phyloP scores from a whole-genome alignment of 2,888 invertebrate species.

The Xanthostigma xanthostigma region DNA sequence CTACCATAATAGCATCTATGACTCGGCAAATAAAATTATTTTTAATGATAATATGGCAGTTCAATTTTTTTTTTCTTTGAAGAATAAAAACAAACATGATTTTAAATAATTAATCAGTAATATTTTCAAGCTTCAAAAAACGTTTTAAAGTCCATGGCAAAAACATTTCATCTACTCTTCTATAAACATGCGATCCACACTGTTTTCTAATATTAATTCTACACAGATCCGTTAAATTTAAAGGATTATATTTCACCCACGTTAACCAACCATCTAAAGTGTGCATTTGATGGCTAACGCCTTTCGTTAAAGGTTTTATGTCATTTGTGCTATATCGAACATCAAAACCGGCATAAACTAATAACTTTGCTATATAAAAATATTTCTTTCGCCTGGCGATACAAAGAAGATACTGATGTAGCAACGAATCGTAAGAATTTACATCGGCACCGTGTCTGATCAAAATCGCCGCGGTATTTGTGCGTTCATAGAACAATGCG shows the following conservation, averaged over 20 bases:
- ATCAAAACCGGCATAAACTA: constrained; percentile 29
- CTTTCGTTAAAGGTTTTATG: constrained; percentile 21
- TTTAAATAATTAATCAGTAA: constrained; percentile 9
- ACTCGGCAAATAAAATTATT: too few species aligned
- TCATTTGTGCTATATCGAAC: constrained; percentile 24
- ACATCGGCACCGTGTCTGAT: constrained; percentile 48
- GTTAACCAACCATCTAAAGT: constrained; percentile 29
- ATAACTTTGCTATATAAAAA: constrained; percentile 24
- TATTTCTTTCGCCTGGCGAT: constrained; percentile 33
- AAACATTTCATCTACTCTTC: constrained; percentile 32
- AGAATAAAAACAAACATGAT: too few species aligned
- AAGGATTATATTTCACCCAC: constrained; percentile 31
- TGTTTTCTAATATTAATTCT: constrained; percentile 37
- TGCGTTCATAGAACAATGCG: constrained; percentile 28
- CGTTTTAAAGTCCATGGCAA: constrained; percentile 39
- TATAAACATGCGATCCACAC: constrained; percentile 24
- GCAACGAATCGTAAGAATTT: constrained; percentile 39
- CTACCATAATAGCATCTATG: too few species aligned
- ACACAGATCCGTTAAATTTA: constrained; percentile 38
- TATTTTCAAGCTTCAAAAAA: constrained; percentile 41
- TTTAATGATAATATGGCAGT: too few species aligned
- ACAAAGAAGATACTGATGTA: constrained; percentile 39
- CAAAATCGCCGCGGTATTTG: constrained; percentile 36
- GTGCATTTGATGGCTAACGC: constrained; percentile 14
- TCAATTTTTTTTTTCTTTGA: too few species aligned